Conservation (phyloP, 2,113 vertebrate species). For the Neotragus moschatus region DNA sequence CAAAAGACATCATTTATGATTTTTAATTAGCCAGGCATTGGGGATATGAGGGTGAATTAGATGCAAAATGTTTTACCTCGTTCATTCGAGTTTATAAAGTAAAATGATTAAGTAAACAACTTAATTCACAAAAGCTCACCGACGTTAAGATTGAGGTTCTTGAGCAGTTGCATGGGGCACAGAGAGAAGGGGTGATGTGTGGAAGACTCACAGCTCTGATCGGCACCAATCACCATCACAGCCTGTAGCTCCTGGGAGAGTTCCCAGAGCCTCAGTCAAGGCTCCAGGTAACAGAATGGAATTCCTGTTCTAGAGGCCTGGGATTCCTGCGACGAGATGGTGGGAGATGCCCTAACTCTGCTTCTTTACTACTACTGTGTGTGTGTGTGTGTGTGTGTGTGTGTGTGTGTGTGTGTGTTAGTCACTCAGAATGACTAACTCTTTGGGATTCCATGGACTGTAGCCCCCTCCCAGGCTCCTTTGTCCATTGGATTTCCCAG, state of each 20-base stretch:
- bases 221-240: neutral
- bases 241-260: neutral
- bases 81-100: neutral
- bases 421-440: neutral
- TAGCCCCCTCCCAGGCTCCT: neutral
- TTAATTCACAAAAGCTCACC: neutral
- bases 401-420: neutral
- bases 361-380: neutral
- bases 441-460: accelerated
- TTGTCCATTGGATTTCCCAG: neutral
- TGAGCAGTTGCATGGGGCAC: neutral
- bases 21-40: neutral
- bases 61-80: neutral
- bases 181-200: neutral
- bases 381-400: neutral
- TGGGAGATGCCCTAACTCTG: neutral
- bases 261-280: too few relatives aligned
- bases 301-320: neutral
- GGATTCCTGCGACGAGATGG: neutral
- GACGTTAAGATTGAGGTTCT: neutral
- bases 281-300: neutral
- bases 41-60: neutral
- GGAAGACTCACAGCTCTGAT: neutral
- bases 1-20: neutral
- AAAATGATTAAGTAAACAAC: neutral